A percentile compares a stretch with the other conserved stretches of the same genome.
Evolutionary conservation across 2,888 invertebrate species (phyloP).

Genomic region (Drosophila subsilvestris): DNA sequence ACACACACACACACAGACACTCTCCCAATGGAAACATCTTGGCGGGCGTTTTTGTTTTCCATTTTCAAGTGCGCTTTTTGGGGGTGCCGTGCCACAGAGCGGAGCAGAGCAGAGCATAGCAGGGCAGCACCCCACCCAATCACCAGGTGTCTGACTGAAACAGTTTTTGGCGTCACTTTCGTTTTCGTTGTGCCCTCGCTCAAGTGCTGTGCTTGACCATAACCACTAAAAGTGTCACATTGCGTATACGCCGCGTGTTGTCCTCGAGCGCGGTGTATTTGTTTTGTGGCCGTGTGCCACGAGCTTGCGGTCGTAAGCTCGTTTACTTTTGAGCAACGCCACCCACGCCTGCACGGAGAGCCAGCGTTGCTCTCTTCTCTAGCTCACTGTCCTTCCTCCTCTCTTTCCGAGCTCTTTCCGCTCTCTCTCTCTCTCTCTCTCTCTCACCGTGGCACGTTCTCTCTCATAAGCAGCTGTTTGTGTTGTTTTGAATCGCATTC

Average conservation of each 20-base stretch:
- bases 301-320: slow-evolving; percentile 42
- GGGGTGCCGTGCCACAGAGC: slow-evolving; percentile 33
- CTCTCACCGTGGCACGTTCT: slow-evolving; percentile 13
- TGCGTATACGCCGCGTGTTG: slow-evolving; percentile 78
- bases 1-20: slow-evolving; percentile 18
- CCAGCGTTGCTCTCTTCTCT: slow-evolving; percentile 30
- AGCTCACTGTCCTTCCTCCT: slow-evolving; percentile 13
- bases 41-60: slow-evolving; percentile 54
- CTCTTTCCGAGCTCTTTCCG: neutral
- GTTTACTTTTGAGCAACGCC: slow-evolving; percentile 36
- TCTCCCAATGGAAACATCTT: slow-evolving; percentile 60
- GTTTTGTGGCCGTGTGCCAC: slow-evolving; percentile 11
- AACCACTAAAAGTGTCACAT: slow-evolving; percentile 81
- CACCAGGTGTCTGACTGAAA: slow-evolving; percentile 54
- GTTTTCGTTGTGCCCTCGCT: slow-evolving; percentile 64
- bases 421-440: slow-evolving; percentile 14
- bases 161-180: slow-evolving; percentile 66
- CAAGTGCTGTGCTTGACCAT: slow-evolving; percentile 79
- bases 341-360: slow-evolving; percentile 43
- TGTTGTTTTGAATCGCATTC: slow-evolving; percentile 70
- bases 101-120: slow-evolving; percentile 1
- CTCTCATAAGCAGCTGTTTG: slow-evolving; percentile 59
- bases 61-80: slow-evolving; percentile 54
- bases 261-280: slow-evolving; percentile 57
- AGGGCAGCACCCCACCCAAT: neutral